phyloP scores from a whole-genome alignment of 2,888 invertebrate species.

The Entomobrya multifasciata region DNA sequence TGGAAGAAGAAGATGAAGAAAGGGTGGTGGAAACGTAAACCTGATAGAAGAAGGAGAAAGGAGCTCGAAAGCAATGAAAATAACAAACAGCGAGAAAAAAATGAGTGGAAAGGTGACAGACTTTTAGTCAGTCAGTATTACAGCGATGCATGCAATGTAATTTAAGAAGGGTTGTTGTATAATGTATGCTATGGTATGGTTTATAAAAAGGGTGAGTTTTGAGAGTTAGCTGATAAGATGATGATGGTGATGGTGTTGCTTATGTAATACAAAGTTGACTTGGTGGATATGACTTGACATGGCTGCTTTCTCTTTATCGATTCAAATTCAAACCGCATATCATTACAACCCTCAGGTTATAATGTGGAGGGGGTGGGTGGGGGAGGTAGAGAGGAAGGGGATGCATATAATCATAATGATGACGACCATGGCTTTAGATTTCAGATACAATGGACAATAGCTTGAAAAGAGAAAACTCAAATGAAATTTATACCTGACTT shows the following conservation, averaged over 20 bases:
- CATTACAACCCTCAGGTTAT: conserved; percentile 66
- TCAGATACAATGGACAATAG: too few relatives aligned
- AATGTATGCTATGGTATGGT: neutral
- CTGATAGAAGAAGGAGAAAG: too few relatives aligned
- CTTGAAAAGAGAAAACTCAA: too few relatives aligned
- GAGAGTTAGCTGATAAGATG: conserved; percentile 19
- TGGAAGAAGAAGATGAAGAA: neutral
- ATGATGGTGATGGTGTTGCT: neutral
- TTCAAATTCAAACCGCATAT: conserved; percentile 68
- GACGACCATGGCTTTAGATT: too few relatives aligned
- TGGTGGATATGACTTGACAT: conserved; percentile 15
- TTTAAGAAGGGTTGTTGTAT: too few relatives aligned
- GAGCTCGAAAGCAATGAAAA: too few relatives aligned
- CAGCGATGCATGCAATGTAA: too few relatives aligned
- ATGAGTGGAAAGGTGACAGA: conserved; percentile 13
- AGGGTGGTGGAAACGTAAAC: neutral
- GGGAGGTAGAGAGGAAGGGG: neutral
- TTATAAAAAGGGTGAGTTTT: neutral
- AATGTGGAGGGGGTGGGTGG: conserved; percentile 37
- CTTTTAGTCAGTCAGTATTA: neutral
- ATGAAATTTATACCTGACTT: too few relatives aligned
- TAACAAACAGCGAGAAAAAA: conserved; percentile 4
- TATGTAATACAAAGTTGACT: too few relatives aligned
- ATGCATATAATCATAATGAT: conserved; percentile 27
- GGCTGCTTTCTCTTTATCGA: conserved; percentile 64